These are phyloP conservation scores for Tragulus kanchil DNA, from an alignment of 2,113 vertebrate genomes.

Conservation along the genomic window DNA sequence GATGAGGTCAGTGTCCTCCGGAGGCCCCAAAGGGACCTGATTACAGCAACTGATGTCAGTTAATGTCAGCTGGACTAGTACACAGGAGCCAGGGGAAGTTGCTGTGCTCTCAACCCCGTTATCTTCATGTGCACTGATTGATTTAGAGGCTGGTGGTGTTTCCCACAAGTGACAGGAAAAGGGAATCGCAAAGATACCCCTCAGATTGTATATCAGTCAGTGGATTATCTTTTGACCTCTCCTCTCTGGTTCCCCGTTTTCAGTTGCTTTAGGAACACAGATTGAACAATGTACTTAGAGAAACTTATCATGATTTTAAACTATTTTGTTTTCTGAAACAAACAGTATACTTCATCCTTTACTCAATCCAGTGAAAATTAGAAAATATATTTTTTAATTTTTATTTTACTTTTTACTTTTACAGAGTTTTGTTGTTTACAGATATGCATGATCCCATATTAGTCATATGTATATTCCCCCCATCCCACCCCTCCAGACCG, in stretches of 20 bases:
- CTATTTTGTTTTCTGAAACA: background rate
- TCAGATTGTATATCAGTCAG: background rate
- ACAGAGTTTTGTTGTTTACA: too few relatives aligned
- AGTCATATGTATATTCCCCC: too few relatives aligned
- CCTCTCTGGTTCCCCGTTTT: background rate
- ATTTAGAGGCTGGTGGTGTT: background rate
- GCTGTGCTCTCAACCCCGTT: background rate
- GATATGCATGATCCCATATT: too few relatives aligned
- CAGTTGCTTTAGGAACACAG: background rate
- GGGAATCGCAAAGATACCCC: background rate
- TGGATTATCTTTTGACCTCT: background rate
- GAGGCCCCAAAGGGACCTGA: too few relatives aligned
- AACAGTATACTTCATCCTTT: background rate
- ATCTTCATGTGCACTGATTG: background rate
- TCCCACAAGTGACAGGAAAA: background rate
- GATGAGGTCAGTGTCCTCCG: too few relatives aligned
- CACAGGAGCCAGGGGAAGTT: background rate
- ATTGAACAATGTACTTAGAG: background rate
- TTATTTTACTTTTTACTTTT: too few relatives aligned
- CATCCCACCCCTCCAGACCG: too few relatives aligned
- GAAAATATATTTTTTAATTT: background rate
- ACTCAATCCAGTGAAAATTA: conserved; percentile 3
- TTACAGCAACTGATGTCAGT: background rate
- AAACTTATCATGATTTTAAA: conserved; percentile 12
- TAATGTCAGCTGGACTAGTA: background rate